Evolutionary conservation across 2,888 invertebrate genomes (phyloP).

Genomic region (Meloe dianella): DNA sequence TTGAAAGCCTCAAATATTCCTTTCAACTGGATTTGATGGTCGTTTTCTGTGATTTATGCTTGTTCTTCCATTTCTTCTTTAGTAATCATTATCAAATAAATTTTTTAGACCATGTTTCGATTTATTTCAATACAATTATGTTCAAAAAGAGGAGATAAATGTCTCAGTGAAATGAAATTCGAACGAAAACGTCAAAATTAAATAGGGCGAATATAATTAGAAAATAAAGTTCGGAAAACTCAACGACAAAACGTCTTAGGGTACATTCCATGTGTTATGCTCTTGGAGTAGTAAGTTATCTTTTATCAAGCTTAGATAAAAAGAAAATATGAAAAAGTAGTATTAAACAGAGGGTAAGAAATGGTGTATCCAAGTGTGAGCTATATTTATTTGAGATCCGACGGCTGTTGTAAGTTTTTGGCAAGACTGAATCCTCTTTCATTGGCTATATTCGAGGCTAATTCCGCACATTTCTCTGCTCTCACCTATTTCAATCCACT

Average conservation of each 20-base stretch:
- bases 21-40: background rate
- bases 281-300: conserved; percentile 36
- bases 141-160: background rate
- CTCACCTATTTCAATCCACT: conserved; percentile 51
- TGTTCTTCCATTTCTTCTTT: background rate
- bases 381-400: conserved; percentile 45
- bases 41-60: conserved; percentile 1
- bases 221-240: conserved; percentile 22
- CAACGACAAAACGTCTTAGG: conserved; percentile 12
- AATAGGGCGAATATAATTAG: conserved; percentile 27
- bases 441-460: conserved; percentile 40
- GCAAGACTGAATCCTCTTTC: conserved; percentile 38
- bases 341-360: conserved; percentile 42
- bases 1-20: background rate
- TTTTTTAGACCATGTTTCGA: background rate
- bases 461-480: conserved; percentile 47
- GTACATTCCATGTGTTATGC: conserved; percentile 20
- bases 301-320: conserved; percentile 40
- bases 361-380: conserved; percentile 43
- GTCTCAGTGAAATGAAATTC: background rate
- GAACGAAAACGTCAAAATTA: background rate
- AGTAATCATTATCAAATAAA: background rate
- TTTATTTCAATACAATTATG: background rate
- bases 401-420: conserved; percentile 40
- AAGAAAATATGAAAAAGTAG: conserved; percentile 40